These are phyloP conservation scores for Drosophila eohydei DNA, from an alignment of 2,888 invertebrate species.

Conservation along the genomic window DNA sequence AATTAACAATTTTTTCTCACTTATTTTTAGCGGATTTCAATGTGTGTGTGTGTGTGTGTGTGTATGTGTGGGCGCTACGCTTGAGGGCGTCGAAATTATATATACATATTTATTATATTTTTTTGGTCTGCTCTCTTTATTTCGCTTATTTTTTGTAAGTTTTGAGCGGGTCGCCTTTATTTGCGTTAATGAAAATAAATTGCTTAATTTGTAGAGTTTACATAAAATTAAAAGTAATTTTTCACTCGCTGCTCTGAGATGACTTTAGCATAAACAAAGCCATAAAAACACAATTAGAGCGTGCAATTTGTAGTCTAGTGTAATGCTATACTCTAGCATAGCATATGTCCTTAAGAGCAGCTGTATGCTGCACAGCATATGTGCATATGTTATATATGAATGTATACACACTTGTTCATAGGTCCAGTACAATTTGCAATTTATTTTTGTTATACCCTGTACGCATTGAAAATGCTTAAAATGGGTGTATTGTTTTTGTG, in stretches of 20 bases:
- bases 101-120: background rate
- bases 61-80: constrained; percentile 37
- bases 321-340: constrained; percentile 14
- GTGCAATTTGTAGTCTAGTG: constrained; percentile 14
- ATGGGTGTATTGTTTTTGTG: background rate
- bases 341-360: constrained; percentile 44
- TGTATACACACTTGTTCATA: constrained; percentile 16
- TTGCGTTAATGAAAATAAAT: constrained; percentile 74
- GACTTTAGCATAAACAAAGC: constrained; percentile 42
- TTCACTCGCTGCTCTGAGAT: constrained; percentile 13
- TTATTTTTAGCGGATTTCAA: constrained; percentile 27
- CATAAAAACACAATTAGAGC: constrained; percentile 43
- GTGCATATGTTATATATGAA: background rate
- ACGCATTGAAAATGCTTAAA: background rate
- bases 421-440: constrained; percentile 41
- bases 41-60: background rate
- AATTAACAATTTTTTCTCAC: constrained; percentile 25
- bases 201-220: constrained; percentile 72
- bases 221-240: constrained; percentile 59
- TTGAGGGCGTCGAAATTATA: constrained; percentile 56
- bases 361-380: constrained; percentile 18
- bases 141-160: constrained; percentile 12
- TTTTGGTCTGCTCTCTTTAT: constrained; percentile 17
- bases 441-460: constrained; percentile 29
- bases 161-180: constrained; percentile 50